A percentile compares a stretch with the other conserved stretches of the same genome.
These are phyloP conservation scores for Neodon shergylaensis DNA, from an alignment of 2,113 vertebrate genomes.

Conservation along the genomic window DNA sequence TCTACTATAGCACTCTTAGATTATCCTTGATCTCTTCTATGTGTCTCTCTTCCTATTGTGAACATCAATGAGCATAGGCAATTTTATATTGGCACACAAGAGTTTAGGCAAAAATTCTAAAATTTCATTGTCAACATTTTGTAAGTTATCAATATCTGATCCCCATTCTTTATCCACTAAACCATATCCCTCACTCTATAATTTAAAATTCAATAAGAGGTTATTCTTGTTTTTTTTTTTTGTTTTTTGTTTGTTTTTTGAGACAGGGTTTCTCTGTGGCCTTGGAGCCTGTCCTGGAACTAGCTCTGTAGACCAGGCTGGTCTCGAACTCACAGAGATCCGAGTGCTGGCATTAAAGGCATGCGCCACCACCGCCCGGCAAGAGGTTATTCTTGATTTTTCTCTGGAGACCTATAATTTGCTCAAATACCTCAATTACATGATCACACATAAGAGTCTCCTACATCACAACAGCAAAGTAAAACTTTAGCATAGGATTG, in stretches of 20 bases:
- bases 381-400: too few species aligned
- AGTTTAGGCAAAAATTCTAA: constrained; percentile 22
- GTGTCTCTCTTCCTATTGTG: not conserved
- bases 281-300: too few species aligned
- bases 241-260: too few species aligned
- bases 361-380: too few species aligned
- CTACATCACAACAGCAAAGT: not conserved
- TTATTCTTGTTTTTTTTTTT: too few species aligned
- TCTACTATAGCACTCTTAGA: not conserved
- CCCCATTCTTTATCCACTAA: not conserved
- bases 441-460: not conserved
- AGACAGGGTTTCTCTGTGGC: too few species aligned
- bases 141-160: constrained; percentile 17
- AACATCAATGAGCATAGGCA: not conserved
- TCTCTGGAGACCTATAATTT: not conserved
- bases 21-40: not conserved
- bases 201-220: not conserved
- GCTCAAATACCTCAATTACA: not conserved
- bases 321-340: too few species aligned
- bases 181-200: not conserved
- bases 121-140: not conserved
- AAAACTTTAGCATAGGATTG: constrained; percentile 32
- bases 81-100: not conserved
- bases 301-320: too few species aligned
- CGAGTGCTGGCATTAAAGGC: too few species aligned